A percentile compares a stretch with the other conserved stretches of the same genome.
Conservation (phyloP, 2,797 vertebrate species). For the Onychomys arenicola region DNA sequence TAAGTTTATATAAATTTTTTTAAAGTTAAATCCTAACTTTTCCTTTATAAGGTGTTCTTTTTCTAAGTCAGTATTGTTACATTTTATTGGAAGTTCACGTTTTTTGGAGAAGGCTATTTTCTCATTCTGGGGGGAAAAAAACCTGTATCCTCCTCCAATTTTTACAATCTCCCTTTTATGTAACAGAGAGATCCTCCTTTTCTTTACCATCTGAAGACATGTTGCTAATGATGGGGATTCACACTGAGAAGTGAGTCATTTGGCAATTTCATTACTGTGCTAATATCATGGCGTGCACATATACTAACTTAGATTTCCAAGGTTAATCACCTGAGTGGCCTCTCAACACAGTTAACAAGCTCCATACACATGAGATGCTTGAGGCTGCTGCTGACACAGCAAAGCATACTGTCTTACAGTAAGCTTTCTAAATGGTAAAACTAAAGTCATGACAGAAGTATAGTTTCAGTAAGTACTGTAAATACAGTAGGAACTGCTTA, state of each 20-base stretch:
- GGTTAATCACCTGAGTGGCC: no score
- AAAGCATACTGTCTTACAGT: neutral
- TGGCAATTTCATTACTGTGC: neutral
- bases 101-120: slow-evolving; percentile 37
- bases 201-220: neutral
- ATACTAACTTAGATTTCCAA: neutral
- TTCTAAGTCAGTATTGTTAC: slow-evolving; percentile 20
- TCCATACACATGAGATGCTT: neutral
- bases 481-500: neutral
- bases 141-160: neutral
- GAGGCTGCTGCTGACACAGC: neutral
- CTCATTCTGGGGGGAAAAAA: neutral
- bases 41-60: neutral
- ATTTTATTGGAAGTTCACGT: slow-evolving; percentile 19
- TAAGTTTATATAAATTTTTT: slow-evolving; percentile 10
- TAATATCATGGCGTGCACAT: neutral
- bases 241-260: neutral
- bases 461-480: neutral
- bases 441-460: neutral
- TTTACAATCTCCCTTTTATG: slow-evolving; percentile 24
- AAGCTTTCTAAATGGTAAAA: neutral
- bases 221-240: neutral
- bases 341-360: neutral
- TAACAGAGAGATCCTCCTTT: neutral
- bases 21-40: slow-evolving; percentile 34